A percentile compares a stretch with the other conserved stretches of the same genome.
These are phyloP conservation scores for Teinopalpus imperialis DNA, from an alignment of 2,888 invertebrate species.

Conservation along the genomic window DNA sequence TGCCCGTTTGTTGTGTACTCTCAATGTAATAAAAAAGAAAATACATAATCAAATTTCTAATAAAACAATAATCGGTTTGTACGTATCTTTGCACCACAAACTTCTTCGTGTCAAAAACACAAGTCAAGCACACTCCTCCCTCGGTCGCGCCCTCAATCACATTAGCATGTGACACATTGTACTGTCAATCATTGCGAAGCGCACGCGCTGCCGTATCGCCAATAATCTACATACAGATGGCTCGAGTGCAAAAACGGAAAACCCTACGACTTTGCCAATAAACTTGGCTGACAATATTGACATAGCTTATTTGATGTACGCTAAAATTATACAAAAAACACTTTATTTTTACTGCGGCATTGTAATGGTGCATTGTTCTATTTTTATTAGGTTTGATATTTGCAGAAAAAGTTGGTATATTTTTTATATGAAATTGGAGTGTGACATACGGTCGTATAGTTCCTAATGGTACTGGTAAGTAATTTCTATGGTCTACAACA, in stretches of 20 bases:
- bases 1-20: no score
- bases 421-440: no score
- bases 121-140: constrained; percentile 28
- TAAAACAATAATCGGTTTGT: no score
- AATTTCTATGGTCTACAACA: no score
- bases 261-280: constrained; percentile 39
- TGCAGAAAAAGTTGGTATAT: no score
- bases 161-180: constrained; percentile 70
- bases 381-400: no score
- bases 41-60: no score
- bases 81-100: no score
- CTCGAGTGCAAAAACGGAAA: constrained; percentile 45
- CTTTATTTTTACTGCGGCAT: neutral
- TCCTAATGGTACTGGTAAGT: no score
- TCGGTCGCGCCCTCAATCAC: constrained; percentile 42
- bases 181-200: constrained; percentile 56
- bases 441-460: no score
- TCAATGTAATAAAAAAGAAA: no score
- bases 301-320: constrained; percentile 10
- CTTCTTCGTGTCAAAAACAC: constrained; percentile 8
- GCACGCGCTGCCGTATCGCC: constrained; percentile 53
- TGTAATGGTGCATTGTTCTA: neutral
- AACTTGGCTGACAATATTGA: constrained; percentile 34
- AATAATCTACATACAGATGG: constrained; percentile 57
- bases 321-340: constrained; percentile 6